Conservation (phyloP, 2,888 invertebrate species). For the Gibbula magus region DNA sequence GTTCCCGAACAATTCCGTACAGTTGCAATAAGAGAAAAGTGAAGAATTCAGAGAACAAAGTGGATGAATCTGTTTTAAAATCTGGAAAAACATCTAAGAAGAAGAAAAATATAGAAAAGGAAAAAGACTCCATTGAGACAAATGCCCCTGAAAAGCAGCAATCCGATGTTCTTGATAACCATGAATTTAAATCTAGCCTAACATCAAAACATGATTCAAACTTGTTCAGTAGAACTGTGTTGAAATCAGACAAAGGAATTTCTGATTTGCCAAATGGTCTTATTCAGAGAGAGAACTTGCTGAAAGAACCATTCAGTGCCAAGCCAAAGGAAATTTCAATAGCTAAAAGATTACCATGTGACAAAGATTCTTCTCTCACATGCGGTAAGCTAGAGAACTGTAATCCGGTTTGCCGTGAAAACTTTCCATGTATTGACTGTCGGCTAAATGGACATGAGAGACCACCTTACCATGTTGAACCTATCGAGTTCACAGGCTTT, state of each 20-base stretch:
- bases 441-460: constrained; percentile 1
- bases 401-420: background rate
- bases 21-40: background rate
- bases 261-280: no score
- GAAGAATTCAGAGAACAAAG: background rate
- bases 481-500: background rate
- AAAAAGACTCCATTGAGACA: background rate
- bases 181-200: background rate
- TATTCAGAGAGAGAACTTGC: no score
- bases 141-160: background rate
- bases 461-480: constrained; percentile 2
- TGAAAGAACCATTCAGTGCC: no score
- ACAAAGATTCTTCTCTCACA: background rate
- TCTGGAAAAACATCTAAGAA: background rate
- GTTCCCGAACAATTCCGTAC: constrained; percentile 1
- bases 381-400: no score
- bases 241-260: no score
- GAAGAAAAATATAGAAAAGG: background rate
- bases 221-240: no score
- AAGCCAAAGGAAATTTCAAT: no score
- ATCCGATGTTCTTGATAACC: background rate
- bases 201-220: background rate
- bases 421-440: background rate
- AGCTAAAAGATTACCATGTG: background rate
- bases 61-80: no score